phyloP scores from a whole-genome alignment of 35 echinoderm and acorn worm species.

The Apostichopus japonicus region DNA sequence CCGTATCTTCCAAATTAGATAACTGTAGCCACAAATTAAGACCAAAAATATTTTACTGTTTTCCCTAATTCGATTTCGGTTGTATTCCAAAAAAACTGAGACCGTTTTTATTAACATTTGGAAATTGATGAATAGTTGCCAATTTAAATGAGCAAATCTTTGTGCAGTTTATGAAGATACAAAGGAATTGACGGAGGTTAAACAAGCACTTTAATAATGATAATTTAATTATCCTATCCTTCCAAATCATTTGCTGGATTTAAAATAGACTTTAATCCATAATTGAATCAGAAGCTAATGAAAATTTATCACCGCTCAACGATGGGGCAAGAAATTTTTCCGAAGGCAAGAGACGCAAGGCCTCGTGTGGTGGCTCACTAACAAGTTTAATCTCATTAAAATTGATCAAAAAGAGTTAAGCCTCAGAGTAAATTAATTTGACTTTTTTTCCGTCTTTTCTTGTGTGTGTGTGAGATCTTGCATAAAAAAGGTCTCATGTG shows the following conservation, averaged over 20 bases:
- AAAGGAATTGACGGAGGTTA: slow-evolving; percentile 21
- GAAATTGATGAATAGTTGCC: slow-evolving; percentile 3
- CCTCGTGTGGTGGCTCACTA: slow-evolving; percentile 11
- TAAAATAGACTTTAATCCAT: slow-evolving; percentile 32
- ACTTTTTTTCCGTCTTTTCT: neutral
- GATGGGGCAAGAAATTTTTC: neutral
- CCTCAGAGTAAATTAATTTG: slow-evolving; percentile 14
- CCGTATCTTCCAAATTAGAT: neutral
- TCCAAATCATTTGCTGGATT: slow-evolving; percentile 19
- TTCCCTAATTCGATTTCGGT: neutral
- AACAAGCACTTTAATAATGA: slow-evolving; percentile 2
- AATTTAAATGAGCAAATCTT: neutral
- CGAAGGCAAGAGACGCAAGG: neutral
- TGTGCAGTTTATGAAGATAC: neutral
- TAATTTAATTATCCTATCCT: slow-evolving; percentile 2
- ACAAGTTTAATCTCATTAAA: slow-evolving; percentile 23
- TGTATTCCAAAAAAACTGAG: neutral
- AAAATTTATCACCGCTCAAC: slow-evolving; percentile 25
- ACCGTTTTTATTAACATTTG: neutral
- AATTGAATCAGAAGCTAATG: slow-evolving; percentile 27
- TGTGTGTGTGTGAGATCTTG: neutral
- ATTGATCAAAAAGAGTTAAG: slow-evolving; percentile 34
- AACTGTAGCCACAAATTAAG: slow-evolving; percentile 13
- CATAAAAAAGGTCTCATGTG: neutral
- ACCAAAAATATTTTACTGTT: neutral